phyloP scores from a whole-genome alignment of 2,113 vertebrate genomes.

The Sula dactylatra region DNA sequence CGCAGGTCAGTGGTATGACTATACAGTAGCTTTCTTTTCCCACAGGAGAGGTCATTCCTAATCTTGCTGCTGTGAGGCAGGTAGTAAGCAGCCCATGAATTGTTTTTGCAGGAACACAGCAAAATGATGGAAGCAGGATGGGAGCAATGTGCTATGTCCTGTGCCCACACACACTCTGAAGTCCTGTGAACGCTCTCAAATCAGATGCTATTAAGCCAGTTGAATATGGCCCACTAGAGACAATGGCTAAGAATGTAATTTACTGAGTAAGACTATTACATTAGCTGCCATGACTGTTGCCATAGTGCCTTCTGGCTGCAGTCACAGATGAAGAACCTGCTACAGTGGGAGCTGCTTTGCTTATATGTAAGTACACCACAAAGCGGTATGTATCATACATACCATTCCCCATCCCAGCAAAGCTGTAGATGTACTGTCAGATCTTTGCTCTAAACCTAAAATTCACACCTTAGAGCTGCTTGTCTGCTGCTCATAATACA shows the following conservation, averaged over 20 bases:
- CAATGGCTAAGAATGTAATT: not conserved
- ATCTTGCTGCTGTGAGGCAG: not conserved
- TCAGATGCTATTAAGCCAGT: not conserved
- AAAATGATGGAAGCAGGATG: not conserved
- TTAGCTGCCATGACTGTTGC: not conserved
- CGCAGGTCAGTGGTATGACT: not conserved
- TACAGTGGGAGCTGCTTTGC: not conserved
- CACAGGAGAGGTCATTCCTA: not conserved
- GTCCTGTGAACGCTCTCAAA: not conserved
- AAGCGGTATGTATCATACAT: not conserved
- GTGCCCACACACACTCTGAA: not conserved
- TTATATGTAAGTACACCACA: not conserved
- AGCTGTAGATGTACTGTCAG: not conserved
- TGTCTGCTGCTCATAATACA: not conserved
- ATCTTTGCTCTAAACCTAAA: not conserved
- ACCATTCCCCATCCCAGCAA: not conserved
- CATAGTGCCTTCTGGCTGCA: not conserved
- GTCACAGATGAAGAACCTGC: not conserved
- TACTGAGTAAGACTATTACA: not conserved
- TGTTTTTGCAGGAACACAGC: not conserved
- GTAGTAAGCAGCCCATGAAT: not conserved
- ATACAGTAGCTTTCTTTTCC: not conserved
- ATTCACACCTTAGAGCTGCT: not conserved
- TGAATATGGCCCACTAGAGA: not conserved
- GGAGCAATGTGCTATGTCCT: not conserved